Conservation (phyloP, 2,888 invertebrate species). For the Portevinia maculata region DNA sequence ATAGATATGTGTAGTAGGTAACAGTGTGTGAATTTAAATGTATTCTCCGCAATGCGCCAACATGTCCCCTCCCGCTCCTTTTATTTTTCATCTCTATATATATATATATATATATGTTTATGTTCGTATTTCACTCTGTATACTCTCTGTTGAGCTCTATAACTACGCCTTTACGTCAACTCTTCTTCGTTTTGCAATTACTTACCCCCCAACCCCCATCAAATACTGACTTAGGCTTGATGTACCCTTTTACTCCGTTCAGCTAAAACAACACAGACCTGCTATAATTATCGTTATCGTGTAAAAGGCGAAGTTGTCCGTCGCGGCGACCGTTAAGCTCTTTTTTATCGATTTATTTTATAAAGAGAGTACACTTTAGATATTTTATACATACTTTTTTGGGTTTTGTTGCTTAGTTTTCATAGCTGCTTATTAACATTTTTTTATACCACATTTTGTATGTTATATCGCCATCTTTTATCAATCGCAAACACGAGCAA, state of each 20-base stretch:
- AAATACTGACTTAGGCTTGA: conserved; percentile 15
- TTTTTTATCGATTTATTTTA: conserved; percentile 71
- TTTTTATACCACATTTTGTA: conserved; percentile 23
- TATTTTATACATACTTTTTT: conserved; percentile 32
- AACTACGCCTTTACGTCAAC: conserved; percentile 63
- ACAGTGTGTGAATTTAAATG: conserved; percentile 27
- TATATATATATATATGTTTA: conserved; percentile 6
- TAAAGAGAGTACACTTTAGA: conserved; percentile 59
- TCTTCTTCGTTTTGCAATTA: conserved; percentile 67
- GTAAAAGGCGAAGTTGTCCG: conserved; percentile 69
- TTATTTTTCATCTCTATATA: conserved; percentile 39
- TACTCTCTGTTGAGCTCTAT: conserved; percentile 43
- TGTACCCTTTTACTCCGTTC: conserved; percentile 53
- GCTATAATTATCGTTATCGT: conserved; percentile 66
- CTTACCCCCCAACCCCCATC: conserved; percentile 32
- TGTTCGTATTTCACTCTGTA: conserved; percentile 1
- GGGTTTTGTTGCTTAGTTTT: conserved; percentile 46
- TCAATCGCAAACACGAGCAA: conserved; percentile 47
- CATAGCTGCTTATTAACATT: conserved; percentile 60
- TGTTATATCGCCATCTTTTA: conserved; percentile 64
- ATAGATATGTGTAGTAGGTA: conserved; percentile 10
- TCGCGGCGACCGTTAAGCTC: conserved; percentile 72
- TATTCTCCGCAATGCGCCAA: conserved; percentile 62
- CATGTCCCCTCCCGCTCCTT: conserved; percentile 6
- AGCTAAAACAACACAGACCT: conserved; percentile 48